phyloP scores from a whole-genome alignment of 2,113 vertebrate genomes.

The Psephotus haematonotus region DNA sequence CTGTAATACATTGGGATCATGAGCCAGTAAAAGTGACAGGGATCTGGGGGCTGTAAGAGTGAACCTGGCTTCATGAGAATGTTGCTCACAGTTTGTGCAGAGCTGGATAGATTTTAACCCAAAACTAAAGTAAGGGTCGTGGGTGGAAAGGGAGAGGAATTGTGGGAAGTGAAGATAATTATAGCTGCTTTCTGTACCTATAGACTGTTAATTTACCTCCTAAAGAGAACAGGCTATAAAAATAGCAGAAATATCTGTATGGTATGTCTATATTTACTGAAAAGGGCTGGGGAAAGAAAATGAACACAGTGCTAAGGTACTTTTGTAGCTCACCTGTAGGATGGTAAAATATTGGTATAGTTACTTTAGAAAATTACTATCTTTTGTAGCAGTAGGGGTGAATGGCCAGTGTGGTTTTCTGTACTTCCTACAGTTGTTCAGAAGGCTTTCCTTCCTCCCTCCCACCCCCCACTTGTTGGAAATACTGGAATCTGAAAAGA shows the following conservation, averaged over 20 bases:
- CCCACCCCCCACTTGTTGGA: not conserved
- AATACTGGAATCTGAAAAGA: not conserved
- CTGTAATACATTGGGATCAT: accelerated
- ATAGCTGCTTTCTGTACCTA: not conserved
- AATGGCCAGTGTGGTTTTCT: not conserved
- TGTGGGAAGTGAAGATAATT: slow-evolving; percentile 22
- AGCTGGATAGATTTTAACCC: not conserved
- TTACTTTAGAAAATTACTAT: not conserved
- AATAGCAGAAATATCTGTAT: not conserved
- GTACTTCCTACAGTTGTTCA: not conserved
- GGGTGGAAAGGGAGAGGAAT: not conserved
- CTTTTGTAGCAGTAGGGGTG: not conserved
- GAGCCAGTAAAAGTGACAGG: accelerated
- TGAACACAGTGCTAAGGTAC: not conserved
- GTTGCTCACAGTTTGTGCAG: not conserved
- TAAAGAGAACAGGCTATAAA: not conserved
- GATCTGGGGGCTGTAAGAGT: not conserved
- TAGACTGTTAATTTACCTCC: not conserved
- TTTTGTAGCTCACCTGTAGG: not conserved
- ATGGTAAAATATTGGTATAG: not conserved
- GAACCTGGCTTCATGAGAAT: not conserved
- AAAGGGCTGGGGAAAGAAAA: not conserved
- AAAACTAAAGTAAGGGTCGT: slow-evolving; percentile 7
- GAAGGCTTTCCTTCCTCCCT: not conserved
- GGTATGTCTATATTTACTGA: not conserved